Evolutionary conservation across 2,113 vertebrate genomes (phyloP).

Genomic region (Xiphophorus maculatus): DNA sequence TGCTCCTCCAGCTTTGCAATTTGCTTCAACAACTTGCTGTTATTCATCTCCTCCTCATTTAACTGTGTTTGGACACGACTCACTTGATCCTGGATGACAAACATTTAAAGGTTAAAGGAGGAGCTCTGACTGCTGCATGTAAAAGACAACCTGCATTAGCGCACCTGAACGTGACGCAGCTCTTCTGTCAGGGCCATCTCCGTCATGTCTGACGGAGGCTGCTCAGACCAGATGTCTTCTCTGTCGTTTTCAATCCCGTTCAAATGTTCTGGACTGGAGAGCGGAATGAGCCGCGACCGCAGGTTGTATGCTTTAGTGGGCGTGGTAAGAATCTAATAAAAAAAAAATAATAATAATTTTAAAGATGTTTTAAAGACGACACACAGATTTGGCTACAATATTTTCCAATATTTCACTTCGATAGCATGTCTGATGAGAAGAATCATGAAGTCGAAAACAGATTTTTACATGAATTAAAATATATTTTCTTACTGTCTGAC

Average conservation of each 20-base stretch:
- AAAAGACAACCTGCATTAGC: background rate
- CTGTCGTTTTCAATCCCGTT: slow-evolving; percentile 44
- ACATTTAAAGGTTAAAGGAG: background rate
- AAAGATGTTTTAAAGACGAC: slow-evolving; percentile 6
- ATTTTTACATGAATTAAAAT: no score
- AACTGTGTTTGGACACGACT: slow-evolving; percentile 83
- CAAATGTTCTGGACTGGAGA: slow-evolving; percentile 84
- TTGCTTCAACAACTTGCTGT: slow-evolving; percentile 87
- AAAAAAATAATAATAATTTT: background rate
- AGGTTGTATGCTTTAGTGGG: slow-evolving; percentile 90
- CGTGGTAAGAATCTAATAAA: slow-evolving; percentile 88
- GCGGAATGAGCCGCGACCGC: slow-evolving; percentile 79
- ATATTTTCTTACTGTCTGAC: background rate
- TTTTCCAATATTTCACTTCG: background rate
- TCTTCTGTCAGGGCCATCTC: slow-evolving; percentile 92
- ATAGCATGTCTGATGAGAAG: no score
- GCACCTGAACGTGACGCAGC: slow-evolving; percentile 87
- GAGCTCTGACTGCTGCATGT: background rate
- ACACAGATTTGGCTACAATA: background rate
- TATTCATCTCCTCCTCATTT: slow-evolving; percentile 88
- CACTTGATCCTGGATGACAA: slow-evolving; percentile 83
- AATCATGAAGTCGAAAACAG: no score
- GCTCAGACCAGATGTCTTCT: slow-evolving; percentile 85
- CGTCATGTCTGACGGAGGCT: slow-evolving; percentile 85
- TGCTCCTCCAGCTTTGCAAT: slow-evolving; percentile 90